A percentile compares a stretch with the other conserved stretches of the same genome.
These are phyloP conservation scores for Bergia sp. DNA, from an alignment of 92 coral and sea anemone genomes.

Conservation along the genomic window DNA sequence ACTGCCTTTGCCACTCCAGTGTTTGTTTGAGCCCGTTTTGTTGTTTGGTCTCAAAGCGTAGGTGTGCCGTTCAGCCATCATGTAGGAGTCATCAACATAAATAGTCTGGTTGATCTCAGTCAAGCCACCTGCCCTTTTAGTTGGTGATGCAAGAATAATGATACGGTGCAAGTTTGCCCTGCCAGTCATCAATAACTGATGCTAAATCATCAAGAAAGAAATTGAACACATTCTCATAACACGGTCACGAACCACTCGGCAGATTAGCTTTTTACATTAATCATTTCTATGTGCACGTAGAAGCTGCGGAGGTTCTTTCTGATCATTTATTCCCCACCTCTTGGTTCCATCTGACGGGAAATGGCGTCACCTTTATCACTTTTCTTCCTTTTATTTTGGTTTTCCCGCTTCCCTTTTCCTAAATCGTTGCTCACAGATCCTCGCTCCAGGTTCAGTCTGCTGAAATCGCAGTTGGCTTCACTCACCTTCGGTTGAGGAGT, in stretches of 20 bases:
- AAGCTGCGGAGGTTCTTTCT: too few relatives aligned
- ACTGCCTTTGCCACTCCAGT: slow-evolving; percentile 69
- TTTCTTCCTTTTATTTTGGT: too few relatives aligned
- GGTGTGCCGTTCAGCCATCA: slow-evolving; percentile 76
- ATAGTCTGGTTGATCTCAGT: slow-evolving; percentile 51
- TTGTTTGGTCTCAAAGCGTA: slow-evolving; percentile 82
- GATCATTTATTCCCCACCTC: too few relatives aligned
- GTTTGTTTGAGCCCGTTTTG: slow-evolving; percentile 49
- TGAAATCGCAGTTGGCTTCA: too few relatives aligned
- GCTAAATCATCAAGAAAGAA: slow-evolving; percentile 53
- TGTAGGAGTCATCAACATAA: slow-evolving; percentile 51
- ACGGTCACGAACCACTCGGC: slow-evolving; percentile 36
- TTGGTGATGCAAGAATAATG: slow-evolving; percentile 69
- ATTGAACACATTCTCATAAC: slow-evolving; percentile 34
- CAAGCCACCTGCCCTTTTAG: slow-evolving; percentile 57
- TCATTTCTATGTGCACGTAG: not conserved
- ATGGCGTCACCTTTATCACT: too few relatives aligned
- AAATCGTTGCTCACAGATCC: too few relatives aligned
- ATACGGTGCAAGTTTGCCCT: slow-evolving; percentile 64
- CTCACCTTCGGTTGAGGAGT: too few relatives aligned
- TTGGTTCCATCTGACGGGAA: too few relatives aligned
- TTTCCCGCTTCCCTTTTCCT: too few relatives aligned
- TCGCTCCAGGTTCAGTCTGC: too few relatives aligned
- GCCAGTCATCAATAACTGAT: slow-evolving; percentile 65
- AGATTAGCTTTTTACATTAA: slow-evolving; percentile 66